Evolutionary conservation across 2,888 invertebrate genomes (phyloP), one percentile per base, ranked within the genome.

Genomic region (Rotaria socialis): DNA sequence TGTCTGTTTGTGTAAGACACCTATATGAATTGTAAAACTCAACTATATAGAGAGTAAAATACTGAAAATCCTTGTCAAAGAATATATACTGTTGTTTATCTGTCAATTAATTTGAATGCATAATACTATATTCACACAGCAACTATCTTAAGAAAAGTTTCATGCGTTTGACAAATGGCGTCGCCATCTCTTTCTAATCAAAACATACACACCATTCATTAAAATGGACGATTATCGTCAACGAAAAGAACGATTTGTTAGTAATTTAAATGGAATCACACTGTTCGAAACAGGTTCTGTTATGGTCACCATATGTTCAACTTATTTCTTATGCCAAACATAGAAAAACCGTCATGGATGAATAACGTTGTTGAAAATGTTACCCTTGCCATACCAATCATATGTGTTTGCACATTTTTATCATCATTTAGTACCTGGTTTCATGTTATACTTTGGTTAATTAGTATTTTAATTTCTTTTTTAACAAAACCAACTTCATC

Each of bases 331-430:
- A 47, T 80, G 47, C 47, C 80, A 80, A 80, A 22, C 47, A 24
- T 80, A n/a, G n/a, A n/a, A 60, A n/a, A 60, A 27, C 22, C 4
- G 2, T 60, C 60, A n/a, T 22, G n/a, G 35, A 2, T 19, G n/a
- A 58, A 35, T 60, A 67, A 27, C 50, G 8, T 85, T n/a, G 5
- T 50, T 14, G 85, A 85, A 43, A 24, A 85, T 47, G 24, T 88
- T 19, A 84, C 88, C 10, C 86, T 89, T 14, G 87, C 90, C 41
- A 56, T 90, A 7, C 89, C 90, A 19, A 80, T 89, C 35, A 87
- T 89, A 74, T 19, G n/a, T 27, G n/a, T 60, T 22, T n/a, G 27
- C 47, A 85, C 85, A 0, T 47, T 67, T 3, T 11, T 50, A n/a
- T 55, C 58, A 14, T 41, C 43, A 16, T 6, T 22, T 10, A 60